Conservation (phyloP, 2,797 vertebrate species). For the Sebastes iracundus region DNA sequence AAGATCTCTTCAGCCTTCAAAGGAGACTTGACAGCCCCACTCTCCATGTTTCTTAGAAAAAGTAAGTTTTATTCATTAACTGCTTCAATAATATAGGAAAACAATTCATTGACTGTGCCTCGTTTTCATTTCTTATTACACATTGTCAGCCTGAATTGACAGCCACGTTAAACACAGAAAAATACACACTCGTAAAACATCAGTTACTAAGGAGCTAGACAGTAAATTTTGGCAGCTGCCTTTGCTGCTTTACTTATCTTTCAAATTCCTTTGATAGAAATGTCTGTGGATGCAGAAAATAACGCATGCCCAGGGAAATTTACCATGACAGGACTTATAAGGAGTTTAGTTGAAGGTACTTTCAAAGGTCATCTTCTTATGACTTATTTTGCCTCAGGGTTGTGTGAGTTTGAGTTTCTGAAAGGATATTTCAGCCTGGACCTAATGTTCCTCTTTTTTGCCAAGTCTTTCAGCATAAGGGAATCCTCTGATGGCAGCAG, state of each 20-base stretch:
- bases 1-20: constrained; percentile 9
- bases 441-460: constrained; percentile 5
- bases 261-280: constrained; percentile 22
- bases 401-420: constrained; percentile 18
- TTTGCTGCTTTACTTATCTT: constrained; percentile 9
- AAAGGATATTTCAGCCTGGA: neutral
- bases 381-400: constrained; percentile 23
- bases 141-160: constrained; percentile 12
- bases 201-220: neutral
- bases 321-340: constrained; percentile 9
- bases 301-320: constrained; percentile 8
- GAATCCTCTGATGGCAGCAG: neutral
- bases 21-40: neutral
- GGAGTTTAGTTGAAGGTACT: constrained; percentile 16
- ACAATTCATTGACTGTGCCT: neutral
- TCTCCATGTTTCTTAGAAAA: neutral
- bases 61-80: neutral
- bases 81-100: neutral
- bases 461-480: neutral
- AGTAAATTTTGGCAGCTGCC: constrained; percentile 10
- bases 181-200: constrained; percentile 6
- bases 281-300: constrained; percentile 8
- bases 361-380: constrained; percentile 38
- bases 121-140: constrained; percentile 1
- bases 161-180: constrained; percentile 9